These are phyloP conservation scores for Drosophila robusta DNA, from an alignment of 2,888 invertebrate species.

Conservation along the genomic window DNA sequence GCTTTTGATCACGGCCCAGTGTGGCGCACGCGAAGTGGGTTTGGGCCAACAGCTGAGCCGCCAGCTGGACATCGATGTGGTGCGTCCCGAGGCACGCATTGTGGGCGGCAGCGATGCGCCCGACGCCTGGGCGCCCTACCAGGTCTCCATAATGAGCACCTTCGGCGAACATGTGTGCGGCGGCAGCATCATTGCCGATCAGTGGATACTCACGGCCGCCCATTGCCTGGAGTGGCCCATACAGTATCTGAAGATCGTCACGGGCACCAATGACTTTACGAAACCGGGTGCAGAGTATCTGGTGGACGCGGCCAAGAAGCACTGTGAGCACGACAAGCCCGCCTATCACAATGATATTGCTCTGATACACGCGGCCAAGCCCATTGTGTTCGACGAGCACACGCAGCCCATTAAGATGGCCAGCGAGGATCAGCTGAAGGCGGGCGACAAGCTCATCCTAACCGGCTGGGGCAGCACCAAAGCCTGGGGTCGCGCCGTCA, in stretches of 20 bases:
- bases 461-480: slow-evolving; percentile 88
- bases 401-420: slow-evolving; percentile 87
- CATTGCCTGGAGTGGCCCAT: slow-evolving; percentile 81
- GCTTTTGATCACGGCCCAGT: slow-evolving; percentile 35
- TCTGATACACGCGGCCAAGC: slow-evolving; percentile 87
- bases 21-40: slow-evolving; percentile 29
- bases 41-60: slow-evolving; percentile 16
- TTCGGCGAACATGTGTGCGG: slow-evolving; percentile 82
- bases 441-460: slow-evolving; percentile 86
- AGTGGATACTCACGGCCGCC: slow-evolving; percentile 82
- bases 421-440: slow-evolving; percentile 85
- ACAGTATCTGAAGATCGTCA: slow-evolving; percentile 73
- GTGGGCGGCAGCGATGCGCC: slow-evolving; percentile 71
- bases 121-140: slow-evolving; percentile 77
- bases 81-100: slow-evolving; percentile 59
- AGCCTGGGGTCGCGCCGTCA: slow-evolving; percentile 86
- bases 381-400: slow-evolving; percentile 86
- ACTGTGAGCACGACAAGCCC: slow-evolving; percentile 78
- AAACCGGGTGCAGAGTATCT: slow-evolving; percentile 72
- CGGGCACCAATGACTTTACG: slow-evolving; percentile 74
- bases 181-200: slow-evolving; percentile 75
- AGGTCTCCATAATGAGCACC: slow-evolving; percentile 82
- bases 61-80: slow-evolving; percentile 41
- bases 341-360: slow-evolving; percentile 88
- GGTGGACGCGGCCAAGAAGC: slow-evolving; percentile 67